Evolutionary conservation across 1,140 invertebrate genomes (phyloP).

Genomic region (Xylocopa sonorina): DNA sequence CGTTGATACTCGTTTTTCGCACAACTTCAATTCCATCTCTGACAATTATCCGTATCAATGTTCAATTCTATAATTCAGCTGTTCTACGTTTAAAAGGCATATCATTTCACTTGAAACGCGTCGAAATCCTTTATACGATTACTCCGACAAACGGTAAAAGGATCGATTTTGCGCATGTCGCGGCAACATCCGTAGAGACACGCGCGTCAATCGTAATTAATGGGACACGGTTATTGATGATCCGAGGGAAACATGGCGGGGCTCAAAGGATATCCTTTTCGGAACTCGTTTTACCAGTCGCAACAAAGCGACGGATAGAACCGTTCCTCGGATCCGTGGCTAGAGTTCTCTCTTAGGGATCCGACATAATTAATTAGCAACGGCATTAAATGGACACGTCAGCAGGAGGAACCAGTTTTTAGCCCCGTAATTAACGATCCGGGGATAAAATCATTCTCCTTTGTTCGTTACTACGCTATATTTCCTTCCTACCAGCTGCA

Average conservation of each 20-base stretch:
- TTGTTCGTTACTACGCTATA: constrained; percentile 18
- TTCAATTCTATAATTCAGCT: too few relatives aligned
- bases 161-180: not conserved
- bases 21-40: too few relatives aligned
- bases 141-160: not conserved
- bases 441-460: constrained; percentile 60
- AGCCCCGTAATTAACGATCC: constrained; percentile 67
- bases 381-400: constrained; percentile 71
- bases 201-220: constrained; percentile 39
- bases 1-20: not conserved
- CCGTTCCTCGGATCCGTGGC: constrained; percentile 58
- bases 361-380: constrained; percentile 71
- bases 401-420: constrained; percentile 60
- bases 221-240: constrained; percentile 32
- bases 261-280: constrained; percentile 22
- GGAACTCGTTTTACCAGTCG: constrained; percentile 48
- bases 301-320: constrained; percentile 55
- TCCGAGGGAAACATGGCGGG: not conserved
- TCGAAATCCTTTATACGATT: not conserved
- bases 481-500: not conserved
- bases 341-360: constrained; percentile 33
- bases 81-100: too few relatives aligned
- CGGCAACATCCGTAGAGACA: not conserved
- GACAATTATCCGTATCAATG: too few relatives aligned
- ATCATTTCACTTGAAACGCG: not conserved